Base-by-base conservation (phyloP, 2,888 invertebrate genomes). In the Clanis bilineata region DNA sequence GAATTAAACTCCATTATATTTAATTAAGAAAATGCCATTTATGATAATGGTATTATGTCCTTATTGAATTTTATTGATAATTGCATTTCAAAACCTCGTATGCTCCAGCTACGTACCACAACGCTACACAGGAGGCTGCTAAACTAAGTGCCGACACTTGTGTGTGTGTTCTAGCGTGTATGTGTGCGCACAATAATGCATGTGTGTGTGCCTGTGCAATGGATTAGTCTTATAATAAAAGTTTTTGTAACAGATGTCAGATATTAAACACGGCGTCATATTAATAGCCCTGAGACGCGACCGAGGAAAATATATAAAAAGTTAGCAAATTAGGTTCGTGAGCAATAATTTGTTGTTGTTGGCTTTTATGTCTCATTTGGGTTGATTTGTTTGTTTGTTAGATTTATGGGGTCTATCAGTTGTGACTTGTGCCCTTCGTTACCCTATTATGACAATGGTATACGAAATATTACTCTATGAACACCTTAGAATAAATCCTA, bases 211-310 rank as follows among this genome's bases (percentile, higher is more conserved):
- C 78, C 83, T 85, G 82, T 90, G 90, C 91, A 90, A 90, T 88
- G 90, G 91, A 92, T 92, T 91, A 92, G 89, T 86, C 80, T 92
- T 90, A 91, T 91, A 91, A 92, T 92, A 92, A 92, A 92, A 92
- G 91, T 92, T 92, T 92, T 91, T 90, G 91, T 86, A 90, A 90
- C 91, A 92, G 90, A 91, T 92, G 91, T 90, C 90, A 88, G 87
- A 91, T 92, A 92, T 92, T 92, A 92, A 92, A 90, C 90, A 90
- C 85, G 84, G 83, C 79, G 83, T 85, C 86, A 86, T 85, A 90
- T 90, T 92, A 91, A 91, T 90, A 85, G 88, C 83, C 75, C 72
- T 70, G 77, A 83, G 86, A 86, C 79, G 82, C 82, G 79, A 81
- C 84, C 81, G 70, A 83, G 85, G 86, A 83, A 85, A 83, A 88